Percentiles rank a stretch among this genome's conserved stretches.
Conservation (phyloP, 2,113 vertebrate species). For the Oophaga pumilio region DNA sequence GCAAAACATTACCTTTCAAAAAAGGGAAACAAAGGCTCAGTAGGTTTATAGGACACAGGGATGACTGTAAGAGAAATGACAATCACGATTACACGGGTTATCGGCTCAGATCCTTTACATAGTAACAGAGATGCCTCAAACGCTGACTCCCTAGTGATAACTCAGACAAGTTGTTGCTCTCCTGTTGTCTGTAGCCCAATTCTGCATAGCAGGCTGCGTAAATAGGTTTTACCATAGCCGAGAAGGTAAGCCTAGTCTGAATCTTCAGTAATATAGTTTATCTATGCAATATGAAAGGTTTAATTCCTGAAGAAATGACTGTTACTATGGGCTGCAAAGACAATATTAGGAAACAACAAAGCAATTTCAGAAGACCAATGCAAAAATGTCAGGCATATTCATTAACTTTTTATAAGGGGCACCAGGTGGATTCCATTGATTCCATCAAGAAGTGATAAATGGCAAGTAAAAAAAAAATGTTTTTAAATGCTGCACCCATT, state of each 20-base stretch:
- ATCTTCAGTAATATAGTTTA: too few relatives aligned
- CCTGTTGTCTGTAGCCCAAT: not conserved
- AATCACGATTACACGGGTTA: slow-evolving; percentile 25
- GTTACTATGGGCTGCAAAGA: too few relatives aligned
- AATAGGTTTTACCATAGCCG: not conserved
- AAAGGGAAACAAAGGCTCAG: slow-evolving; percentile 28
- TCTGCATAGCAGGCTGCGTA: not conserved
- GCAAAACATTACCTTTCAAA: slow-evolving; percentile 44
- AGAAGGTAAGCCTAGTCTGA: not conserved
- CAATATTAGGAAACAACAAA: not conserved
- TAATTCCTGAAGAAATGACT: too few relatives aligned
- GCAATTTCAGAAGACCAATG: not conserved
- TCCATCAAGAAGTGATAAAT: too few relatives aligned
- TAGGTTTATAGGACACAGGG: slow-evolving; percentile 49
- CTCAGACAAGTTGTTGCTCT: not conserved
- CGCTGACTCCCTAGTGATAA: not conserved
- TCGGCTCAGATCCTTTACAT: slow-evolving; percentile 24
- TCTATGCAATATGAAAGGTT: too few relatives aligned
- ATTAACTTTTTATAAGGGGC: too few relatives aligned
- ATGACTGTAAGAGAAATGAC: slow-evolving; percentile 22
- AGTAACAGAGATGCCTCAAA: slow-evolving; percentile 9
- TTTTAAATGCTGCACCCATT: not conserved
- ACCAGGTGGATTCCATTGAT: too few relatives aligned
- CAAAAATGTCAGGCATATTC: not conserved
- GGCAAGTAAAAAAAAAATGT: not conserved